Conservation (phyloP, 2,888 invertebrate genomes). For the Lottia gigantea region DNA sequence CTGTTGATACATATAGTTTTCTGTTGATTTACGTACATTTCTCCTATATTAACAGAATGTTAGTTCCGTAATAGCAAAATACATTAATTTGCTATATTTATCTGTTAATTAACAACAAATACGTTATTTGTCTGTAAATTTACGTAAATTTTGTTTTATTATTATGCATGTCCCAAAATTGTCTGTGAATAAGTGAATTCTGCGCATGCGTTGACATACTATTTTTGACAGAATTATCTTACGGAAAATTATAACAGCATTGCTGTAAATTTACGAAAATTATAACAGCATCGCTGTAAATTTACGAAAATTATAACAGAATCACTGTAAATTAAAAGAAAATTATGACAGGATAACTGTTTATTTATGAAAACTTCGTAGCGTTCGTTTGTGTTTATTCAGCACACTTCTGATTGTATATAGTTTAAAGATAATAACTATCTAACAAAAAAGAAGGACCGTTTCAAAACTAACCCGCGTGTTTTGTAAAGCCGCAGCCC, state of each 20-base stretch:
- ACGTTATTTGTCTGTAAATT: constrained; percentile 5
- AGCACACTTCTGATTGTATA: too few species aligned
- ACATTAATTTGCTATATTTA: background rate
- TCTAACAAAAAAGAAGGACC: too few species aligned
- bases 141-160: background rate
- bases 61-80: constrained; percentile 4
- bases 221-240: background rate
- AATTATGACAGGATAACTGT: too few species aligned
- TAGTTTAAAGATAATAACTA: too few species aligned
- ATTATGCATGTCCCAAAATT: background rate
- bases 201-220: background rate
- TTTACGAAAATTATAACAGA: background rate
- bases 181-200: background rate
- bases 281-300: background rate
- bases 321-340: too few species aligned
- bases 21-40: constrained; percentile 7
- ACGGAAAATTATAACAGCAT: constrained; percentile 7
- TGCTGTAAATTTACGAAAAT: too few species aligned
- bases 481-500: too few species aligned
- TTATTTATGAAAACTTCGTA: too few species aligned
- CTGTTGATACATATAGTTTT: constrained; percentile 7
- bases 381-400: too few species aligned
- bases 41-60: constrained; percentile 7
- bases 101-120: background rate
- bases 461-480: too few species aligned